Evolutionary conservation across 2,113 vertebrate species (phyloP).

Genomic region (Aythya baeri): DNA sequence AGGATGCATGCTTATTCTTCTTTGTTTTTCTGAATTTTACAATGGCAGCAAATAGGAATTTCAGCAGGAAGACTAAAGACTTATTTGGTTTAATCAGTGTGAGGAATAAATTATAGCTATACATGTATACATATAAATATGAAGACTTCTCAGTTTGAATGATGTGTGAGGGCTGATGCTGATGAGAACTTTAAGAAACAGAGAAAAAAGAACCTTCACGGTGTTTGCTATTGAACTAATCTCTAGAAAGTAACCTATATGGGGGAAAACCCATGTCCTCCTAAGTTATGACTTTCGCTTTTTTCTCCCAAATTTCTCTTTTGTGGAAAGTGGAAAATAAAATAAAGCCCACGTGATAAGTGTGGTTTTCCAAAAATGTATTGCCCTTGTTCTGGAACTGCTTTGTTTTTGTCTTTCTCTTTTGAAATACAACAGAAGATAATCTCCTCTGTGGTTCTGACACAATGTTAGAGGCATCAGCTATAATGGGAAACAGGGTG

Average conservation of each 20-base stretch:
- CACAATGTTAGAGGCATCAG: no score
- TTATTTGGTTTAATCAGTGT: not conserved
- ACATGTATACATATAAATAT: not conserved
- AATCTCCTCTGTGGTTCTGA: not conserved
- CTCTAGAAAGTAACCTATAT: not conserved
- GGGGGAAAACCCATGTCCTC: not conserved
- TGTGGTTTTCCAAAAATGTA: not conserved
- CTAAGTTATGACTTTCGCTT: not conserved
- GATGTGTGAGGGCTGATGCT: not conserved
- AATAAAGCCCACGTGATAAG: not conserved
- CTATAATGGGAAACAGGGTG: not conserved
- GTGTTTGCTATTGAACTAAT: not conserved
- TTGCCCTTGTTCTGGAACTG: not conserved
- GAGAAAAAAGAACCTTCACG: not conserved
- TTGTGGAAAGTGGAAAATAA: not conserved
- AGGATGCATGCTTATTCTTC: not conserved
- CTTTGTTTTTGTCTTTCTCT: not conserved
- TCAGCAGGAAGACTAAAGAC: not conserved
- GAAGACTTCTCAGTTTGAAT: not conserved
- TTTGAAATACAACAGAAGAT: not conserved
- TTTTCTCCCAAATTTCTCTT: not conserved
- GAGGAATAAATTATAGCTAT: not conserved
- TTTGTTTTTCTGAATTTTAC: not conserved
- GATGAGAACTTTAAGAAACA: not conserved
- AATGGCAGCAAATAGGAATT: not conserved